Evolutionary conservation across 30 jellyfish, hydroid and myxozoan species (phyloP).

Genomic region (Catostylus mosaicus): DNA sequence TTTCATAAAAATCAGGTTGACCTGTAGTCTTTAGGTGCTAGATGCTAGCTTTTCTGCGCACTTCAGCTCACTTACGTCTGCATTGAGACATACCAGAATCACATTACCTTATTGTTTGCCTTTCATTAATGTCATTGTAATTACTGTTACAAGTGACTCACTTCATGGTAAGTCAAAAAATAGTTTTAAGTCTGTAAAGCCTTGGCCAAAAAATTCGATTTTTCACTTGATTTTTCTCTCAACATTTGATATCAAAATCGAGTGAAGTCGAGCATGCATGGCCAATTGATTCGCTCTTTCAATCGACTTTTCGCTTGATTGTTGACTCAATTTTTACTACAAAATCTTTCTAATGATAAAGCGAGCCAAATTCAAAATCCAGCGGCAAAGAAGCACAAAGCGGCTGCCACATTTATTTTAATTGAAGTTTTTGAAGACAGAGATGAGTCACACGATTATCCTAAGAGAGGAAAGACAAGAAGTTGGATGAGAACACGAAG

Average conservation of each 20-base stretch:
- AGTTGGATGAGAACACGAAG: constrained; percentile 21
- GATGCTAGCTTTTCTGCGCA: too few relatives aligned
- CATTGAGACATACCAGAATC: too few relatives aligned
- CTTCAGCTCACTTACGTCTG: too few relatives aligned
- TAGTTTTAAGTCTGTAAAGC: too few relatives aligned
- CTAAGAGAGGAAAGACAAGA: constrained; percentile 20
- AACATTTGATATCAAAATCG: neutral
- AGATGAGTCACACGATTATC: neutral
- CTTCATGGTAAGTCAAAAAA: too few relatives aligned
- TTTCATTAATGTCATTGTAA: too few relatives aligned
- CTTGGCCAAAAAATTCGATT: constrained; percentile 8
- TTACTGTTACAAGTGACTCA: too few relatives aligned
- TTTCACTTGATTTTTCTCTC: neutral
- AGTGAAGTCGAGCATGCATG: neutral
- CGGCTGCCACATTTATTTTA: constrained; percentile 2
- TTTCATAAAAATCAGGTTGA: too few relatives aligned
- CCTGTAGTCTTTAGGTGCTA: too few relatives aligned
- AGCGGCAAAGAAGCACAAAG: constrained; percentile 8
- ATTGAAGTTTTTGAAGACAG: constrained; percentile 7
- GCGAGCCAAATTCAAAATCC: constrained; percentile 23
- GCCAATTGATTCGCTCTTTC: neutral
- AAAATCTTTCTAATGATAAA: neutral
- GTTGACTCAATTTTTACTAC: neutral
- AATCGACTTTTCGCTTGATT: constrained; percentile 16
- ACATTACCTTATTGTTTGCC: too few relatives aligned